A percentile compares a stretch with the other conserved stretches of the same genome.
phyloP scores from a whole-genome alignment of 2,113 vertebrate species.

The Picathartes gymnocephalus region DNA sequence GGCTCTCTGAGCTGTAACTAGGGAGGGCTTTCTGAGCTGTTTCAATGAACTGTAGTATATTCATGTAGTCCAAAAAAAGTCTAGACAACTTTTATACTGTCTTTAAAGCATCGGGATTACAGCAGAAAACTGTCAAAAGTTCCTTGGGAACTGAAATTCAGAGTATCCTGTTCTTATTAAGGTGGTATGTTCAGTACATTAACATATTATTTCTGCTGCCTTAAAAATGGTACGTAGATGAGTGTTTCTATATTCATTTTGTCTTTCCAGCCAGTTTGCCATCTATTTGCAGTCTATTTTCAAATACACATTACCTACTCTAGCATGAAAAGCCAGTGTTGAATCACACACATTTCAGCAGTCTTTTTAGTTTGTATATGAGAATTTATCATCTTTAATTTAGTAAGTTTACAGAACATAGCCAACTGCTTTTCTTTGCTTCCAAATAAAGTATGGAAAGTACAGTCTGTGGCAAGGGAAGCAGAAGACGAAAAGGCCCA shows the following conservation, averaged over 20 bases:
- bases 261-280: background rate
- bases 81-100: background rate
- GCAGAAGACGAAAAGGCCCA: slow-evolving; percentile 50
- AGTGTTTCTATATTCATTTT: background rate
- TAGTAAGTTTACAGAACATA: slow-evolving; percentile 50
- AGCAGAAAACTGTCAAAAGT: background rate
- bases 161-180: background rate
- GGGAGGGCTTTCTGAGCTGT: background rate
- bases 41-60: background rate
- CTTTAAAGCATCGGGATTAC: background rate
- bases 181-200: background rate
- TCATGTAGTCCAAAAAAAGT: background rate
- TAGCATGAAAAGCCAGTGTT: background rate
- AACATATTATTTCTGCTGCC: background rate
- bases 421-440: slow-evolving; percentile 52
- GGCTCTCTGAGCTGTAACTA: background rate
- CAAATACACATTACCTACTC: background rate
- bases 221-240: background rate
- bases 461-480: slow-evolving; percentile 26
- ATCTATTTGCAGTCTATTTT: slow-evolving; percentile 1
- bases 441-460: slow-evolving; percentile 68
- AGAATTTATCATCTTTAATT: slow-evolving; percentile 44
- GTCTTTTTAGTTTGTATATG: slow-evolving; percentile 10
- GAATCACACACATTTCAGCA: background rate
- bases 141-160: background rate